Evolutionary conservation across 2,888 invertebrate species (phyloP).

Genomic region (Xestia xanthographa): DNA sequence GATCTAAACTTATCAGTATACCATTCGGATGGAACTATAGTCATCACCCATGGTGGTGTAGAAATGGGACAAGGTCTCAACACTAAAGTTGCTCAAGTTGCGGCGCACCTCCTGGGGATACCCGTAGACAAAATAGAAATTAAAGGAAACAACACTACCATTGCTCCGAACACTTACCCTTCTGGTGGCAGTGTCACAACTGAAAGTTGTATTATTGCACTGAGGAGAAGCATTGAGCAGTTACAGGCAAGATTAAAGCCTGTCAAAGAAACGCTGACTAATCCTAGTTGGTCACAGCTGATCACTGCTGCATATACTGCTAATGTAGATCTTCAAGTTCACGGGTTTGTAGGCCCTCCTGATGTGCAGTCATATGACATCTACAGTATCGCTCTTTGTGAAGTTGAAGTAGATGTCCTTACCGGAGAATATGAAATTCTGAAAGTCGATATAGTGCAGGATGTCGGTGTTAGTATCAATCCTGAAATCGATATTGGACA

Average conservation of each 20-base stretch:
- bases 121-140: slow-evolving; percentile 92
- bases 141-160: slow-evolving; percentile 91
- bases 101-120: slow-evolving; percentile 92
- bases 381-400: slow-evolving; percentile 91
- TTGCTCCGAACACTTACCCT: slow-evolving; percentile 91
- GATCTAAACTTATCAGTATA: slow-evolving; percentile 64
- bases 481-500: slow-evolving; percentile 93
- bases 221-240: slow-evolving; percentile 65
- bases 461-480: slow-evolving; percentile 92
- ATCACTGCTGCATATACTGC: slow-evolving; percentile 83
- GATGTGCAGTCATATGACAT: slow-evolving; percentile 74
- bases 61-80: slow-evolving; percentile 96
- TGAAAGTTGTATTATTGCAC: slow-evolving; percentile 69
- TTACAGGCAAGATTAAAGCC: slow-evolving; percentile 65
- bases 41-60: slow-evolving; percentile 92
- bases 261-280: slow-evolving; percentile 60
- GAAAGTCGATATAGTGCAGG: slow-evolving; percentile 92
- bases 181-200: slow-evolving; percentile 92
- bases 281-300: slow-evolving; percentile 88
- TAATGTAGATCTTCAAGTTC: slow-evolving; percentile 76
- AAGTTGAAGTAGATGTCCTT: slow-evolving; percentile 93
- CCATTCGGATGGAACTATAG: slow-evolving; percentile 92
- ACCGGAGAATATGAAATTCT: slow-evolving; percentile 92
- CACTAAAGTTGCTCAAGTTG: slow-evolving; percentile 92
- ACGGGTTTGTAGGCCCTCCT: slow-evolving; percentile 63